These are phyloP conservation scores for Pavo muticus DNA, from an alignment of 2,113 vertebrate genomes.

Conservation along the genomic window DNA sequence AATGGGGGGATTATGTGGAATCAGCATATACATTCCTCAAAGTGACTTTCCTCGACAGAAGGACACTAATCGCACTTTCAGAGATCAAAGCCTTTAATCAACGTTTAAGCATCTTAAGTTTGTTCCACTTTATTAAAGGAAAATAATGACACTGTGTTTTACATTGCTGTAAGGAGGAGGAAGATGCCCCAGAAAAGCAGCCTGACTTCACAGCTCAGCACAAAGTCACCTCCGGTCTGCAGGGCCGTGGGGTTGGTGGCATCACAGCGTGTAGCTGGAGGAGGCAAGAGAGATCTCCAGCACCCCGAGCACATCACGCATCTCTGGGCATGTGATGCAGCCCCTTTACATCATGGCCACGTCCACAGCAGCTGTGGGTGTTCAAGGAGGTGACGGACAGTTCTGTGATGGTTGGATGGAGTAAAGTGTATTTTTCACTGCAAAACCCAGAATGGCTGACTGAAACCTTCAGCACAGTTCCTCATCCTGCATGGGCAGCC, in stretches of 20 bases:
- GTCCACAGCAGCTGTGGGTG: fast-evolving
- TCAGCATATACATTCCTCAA: background rate
- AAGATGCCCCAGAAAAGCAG: background rate
- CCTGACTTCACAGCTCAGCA: background rate
- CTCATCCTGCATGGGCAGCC: background rate
- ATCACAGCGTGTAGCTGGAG: fast-evolving
- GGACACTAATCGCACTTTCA: constrained; percentile 34
- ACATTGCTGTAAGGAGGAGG: background rate
- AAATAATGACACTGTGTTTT: constrained; percentile 2
- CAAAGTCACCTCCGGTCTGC: fast-evolving
- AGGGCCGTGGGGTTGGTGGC: background rate
- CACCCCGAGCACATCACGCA: fast-evolving
- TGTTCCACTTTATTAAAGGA: constrained; percentile 25
- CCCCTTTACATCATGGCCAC: fast-evolving
- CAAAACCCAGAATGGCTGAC: background rate
- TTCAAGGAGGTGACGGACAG: background rate
- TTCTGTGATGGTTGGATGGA: background rate
- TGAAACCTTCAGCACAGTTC: background rate
- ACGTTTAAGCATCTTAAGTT: constrained; percentile 41
- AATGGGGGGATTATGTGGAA: constrained; percentile 5
- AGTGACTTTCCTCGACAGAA: constrained; percentile 37
- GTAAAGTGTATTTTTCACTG: background rate
- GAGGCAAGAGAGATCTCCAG: background rate
- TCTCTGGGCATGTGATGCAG: fast-evolving
- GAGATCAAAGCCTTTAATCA: constrained; percentile 57